Evolutionary conservation across 2,888 invertebrate genomes (phyloP).

Genomic region (Drosophila paranaensis): DNA sequence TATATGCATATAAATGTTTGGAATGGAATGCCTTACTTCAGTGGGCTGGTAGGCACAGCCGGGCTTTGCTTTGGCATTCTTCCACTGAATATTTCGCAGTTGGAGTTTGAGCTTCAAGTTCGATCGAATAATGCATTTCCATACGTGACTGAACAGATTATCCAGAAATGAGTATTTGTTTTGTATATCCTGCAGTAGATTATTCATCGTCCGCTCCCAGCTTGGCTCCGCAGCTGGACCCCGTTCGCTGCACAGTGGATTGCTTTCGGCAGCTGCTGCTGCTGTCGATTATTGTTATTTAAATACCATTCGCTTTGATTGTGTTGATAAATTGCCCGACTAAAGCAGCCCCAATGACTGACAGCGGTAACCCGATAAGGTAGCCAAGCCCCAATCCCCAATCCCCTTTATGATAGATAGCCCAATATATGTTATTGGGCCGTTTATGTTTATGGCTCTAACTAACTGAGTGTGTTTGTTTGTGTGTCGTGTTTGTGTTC

Average conservation of each 20-base stretch:
- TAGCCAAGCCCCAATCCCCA: conserved; percentile 10
- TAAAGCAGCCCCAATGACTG: conserved; percentile 6
- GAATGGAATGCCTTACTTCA: conserved; percentile 82
- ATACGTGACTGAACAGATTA: conserved; percentile 80
- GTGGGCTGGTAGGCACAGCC: conserved; percentile 95
- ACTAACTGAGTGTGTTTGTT: conserved; percentile 36
- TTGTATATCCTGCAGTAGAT: conserved; percentile 80
- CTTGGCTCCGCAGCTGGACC: conserved; percentile 40
- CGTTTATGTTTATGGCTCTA: conserved; percentile 22
- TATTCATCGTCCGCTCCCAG: conserved; percentile 50
- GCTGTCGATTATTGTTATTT: conserved; percentile 5
- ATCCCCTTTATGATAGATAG: conserved; percentile 25
- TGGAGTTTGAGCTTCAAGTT: conserved; percentile 77
- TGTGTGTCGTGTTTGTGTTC: conserved; percentile 6
- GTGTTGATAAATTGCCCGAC: conserved; percentile 45
- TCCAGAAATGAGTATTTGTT: conserved; percentile 82
- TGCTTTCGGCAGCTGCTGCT: conserved; percentile 1
- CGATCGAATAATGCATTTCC: conserved; percentile 81
- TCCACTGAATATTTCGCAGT: conserved; percentile 88
- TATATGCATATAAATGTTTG: not conserved
- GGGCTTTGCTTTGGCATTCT: conserved; percentile 90
- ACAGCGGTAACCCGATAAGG: conserved; percentile 23
- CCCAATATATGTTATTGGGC: conserved; percentile 10
- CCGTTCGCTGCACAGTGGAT: conserved; percentile 34
- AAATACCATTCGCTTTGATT: conserved; percentile 11